Base-by-base conservation (phyloP, 2,113 vertebrate species). In the Leucopternis melanops region DNA sequence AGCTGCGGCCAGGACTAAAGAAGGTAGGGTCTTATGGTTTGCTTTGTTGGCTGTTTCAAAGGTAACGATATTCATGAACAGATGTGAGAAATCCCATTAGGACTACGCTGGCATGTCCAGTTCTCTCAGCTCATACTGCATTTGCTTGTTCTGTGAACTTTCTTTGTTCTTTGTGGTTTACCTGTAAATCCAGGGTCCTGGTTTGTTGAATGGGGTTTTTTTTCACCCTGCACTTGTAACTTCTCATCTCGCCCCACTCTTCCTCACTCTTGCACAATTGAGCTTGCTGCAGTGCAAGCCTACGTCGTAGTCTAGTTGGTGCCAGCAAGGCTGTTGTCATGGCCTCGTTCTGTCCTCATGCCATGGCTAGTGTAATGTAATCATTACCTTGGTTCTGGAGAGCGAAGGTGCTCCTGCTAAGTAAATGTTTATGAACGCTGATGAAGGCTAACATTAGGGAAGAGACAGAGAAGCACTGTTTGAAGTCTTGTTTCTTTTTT, bases 401-500 rank as follows among this genome's bases (percentile, higher is more conserved):
- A 88, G 88, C 26, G 29, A 95, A 95, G 81, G 93, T 95, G 47
- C 74, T 85, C 58, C 69, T 93, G 78, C 81, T 95, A 54, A 95
- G 95, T 96, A 97, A 97, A 97, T 96, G 71, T 97, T 97, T 97
- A 95, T 29, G 20, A 82, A 80, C 47, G 31, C 42, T 47, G 50
- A 65, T 73, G 84, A 29, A 73, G 34, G 58, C 65, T 69, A 70
- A 81, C 10, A 3, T 74, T 67, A 63, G 82, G 36, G 65, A 63
- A 86, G 44, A 73, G 49, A n/a, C 72, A 34, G 72, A 67, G 45
- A 72, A 86, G 17, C 62, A 21, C 62, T 79, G 38, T 73, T 92
- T 70, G n/a, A 87, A 92, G 42, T 65, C 47, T 52, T 72, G 10
- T 87, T 86, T 93, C 52, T 80, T 80, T 86, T 58, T 74, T 57